Base-by-base conservation (phyloP, 2,797 vertebrate genomes). In the Periophthalmus magnuspinnatus region DNA sequence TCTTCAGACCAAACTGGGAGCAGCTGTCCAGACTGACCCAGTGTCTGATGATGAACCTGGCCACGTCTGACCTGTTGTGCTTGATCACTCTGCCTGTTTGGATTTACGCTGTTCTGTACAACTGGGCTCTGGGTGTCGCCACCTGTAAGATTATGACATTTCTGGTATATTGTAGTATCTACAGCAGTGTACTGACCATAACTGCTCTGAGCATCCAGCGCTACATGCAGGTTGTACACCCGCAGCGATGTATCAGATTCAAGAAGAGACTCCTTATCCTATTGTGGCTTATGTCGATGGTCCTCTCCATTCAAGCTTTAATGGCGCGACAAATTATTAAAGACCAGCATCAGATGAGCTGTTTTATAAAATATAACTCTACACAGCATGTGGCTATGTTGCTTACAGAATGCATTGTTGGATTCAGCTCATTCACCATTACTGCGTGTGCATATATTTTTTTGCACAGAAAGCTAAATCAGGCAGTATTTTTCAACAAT, bases 21-120 rank as follows among this genome's bases (percentile, higher is more conserved):
- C 69, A 84, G 2, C n/a, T 83, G 47, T 83, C 69, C 54, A 77
- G 64, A 14, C 52, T 88, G 70, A 89, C 78, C 21, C 76, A 81
- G 17, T 52, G 24, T 69, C 41, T 92, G 70, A 89, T 91, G 85
- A 58, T 90, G 62, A 91, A 77, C 57, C 74, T 91, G 74, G 81
- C 84, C 3, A 0, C 81, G 5, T 85, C 86, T 0, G 91, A 91
- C 47, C 64, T 92, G n/a, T 36, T 91, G 57, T 81, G 72, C 33
- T 64, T 91, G 55, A 9, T 89, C 55, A 63, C 69, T 11, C 8
- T 87, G 55, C 85, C 87, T 0, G 0, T 83, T 17, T 90, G 87
- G 88, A 87, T 89, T 72, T 87, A 87, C 5, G 1, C 5, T 6
- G 11, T 80, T 0, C 47, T 89, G n/a, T 34, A 75, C 2, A 6